These are phyloP conservation scores for Myrmecobius fasciatus DNA, from an alignment of 2,113 vertebrate genomes.

Conservation along the genomic window DNA sequence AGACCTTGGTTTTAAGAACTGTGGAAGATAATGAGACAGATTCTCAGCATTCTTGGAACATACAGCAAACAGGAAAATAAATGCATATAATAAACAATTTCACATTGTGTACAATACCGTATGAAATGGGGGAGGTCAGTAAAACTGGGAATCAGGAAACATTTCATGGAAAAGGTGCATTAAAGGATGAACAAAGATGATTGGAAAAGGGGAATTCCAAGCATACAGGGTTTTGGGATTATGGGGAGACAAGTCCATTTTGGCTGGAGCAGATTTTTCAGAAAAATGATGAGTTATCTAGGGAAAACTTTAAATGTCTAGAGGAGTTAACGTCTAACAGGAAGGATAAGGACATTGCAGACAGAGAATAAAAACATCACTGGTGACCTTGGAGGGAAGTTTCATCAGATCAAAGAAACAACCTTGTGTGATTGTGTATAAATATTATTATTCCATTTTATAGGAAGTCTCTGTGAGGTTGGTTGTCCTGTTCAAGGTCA, in stretches of 20 bases:
- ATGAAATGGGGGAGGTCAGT: not conserved
- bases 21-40: not conserved
- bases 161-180: not conserved
- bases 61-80: not conserved
- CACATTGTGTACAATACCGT: not conserved
- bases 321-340: not conserved
- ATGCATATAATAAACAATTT: not conserved
- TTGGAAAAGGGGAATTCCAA: not conserved
- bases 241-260: not conserved
- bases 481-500: not conserved
- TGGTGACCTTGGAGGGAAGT: not conserved
- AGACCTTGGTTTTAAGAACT: not conserved
- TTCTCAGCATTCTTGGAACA: not conserved
- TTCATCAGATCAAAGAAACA: not conserved
- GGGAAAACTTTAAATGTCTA: not conserved
- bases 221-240: not conserved
- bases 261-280: not conserved
- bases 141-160: not conserved
- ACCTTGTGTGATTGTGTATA: not conserved
- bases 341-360: not conserved
- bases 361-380: not conserved
- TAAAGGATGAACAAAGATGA: not conserved
- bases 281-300: not conserved
- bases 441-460: not conserved
- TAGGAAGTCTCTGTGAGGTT: not conserved